A percentile compares a stretch with the other conserved stretches of the same genome.
phyloP scores from a whole-genome alignment of 2,113 vertebrate genomes.

The Butastur rufipennis region DNA sequence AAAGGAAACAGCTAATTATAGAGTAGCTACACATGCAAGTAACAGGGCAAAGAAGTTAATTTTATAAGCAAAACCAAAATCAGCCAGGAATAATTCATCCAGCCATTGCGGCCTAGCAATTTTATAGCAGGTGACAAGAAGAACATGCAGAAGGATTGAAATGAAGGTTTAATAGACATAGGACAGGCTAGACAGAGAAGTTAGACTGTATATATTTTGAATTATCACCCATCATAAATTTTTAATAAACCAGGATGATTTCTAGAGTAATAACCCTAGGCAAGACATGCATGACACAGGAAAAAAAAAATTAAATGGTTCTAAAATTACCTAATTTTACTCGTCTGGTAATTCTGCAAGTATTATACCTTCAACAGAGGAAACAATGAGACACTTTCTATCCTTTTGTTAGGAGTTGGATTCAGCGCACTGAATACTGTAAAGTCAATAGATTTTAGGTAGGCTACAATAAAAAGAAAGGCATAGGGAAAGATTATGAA shows the following conservation, averaged over 20 bases:
- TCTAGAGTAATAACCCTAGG: background rate
- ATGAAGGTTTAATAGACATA: background rate
- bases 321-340: background rate
- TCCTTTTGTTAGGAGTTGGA: background rate
- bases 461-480: background rate
- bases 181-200: background rate
- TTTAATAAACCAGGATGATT: background rate
- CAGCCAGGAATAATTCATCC: background rate
- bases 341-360: background rate
- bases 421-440: background rate
- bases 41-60: background rate
- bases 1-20: slow-evolving; percentile 22
- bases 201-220: background rate
- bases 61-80: slow-evolving; percentile 3
- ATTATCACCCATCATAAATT: background rate
- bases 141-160: background rate
- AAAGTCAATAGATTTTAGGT: background rate
- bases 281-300: background rate
- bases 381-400: background rate
- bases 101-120: background rate
- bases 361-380: background rate
- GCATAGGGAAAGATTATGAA: background rate
- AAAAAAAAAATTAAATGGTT: background rate
- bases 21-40: background rate
- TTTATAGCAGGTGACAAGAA: background rate